Evolutionary conservation across 1,140 invertebrate species (phyloP).

Genomic region (Telenomus remus): DNA sequence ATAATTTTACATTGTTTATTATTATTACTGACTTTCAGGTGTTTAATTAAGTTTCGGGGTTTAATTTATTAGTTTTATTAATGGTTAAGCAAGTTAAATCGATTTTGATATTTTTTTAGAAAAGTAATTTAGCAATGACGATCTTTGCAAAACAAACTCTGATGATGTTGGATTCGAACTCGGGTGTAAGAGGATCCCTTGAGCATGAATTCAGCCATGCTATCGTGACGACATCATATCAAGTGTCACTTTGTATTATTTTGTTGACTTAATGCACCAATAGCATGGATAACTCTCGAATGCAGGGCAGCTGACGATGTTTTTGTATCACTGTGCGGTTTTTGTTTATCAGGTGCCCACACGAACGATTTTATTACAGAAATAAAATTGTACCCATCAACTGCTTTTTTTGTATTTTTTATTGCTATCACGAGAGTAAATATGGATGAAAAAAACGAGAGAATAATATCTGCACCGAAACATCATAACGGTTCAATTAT

Average conservation of each 20-base stretch:
- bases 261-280: slow-evolving; percentile 34
- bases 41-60: too few species aligned
- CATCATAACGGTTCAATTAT: too few species aligned
- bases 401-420: too few species aligned
- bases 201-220: slow-evolving; percentile 27
- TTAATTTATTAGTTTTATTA: too few species aligned
- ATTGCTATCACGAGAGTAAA: too few species aligned
- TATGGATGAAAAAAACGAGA: too few species aligned
- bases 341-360: background rate
- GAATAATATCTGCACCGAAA: background rate
- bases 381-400: too few species aligned
- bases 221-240: slow-evolving; percentile 29
- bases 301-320: slow-evolving; percentile 1
- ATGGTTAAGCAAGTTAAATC: too few species aligned
- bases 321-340: background rate
- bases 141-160: slow-evolving; percentile 12
- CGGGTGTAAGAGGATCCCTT: slow-evolving; percentile 33
- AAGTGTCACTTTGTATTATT: slow-evolving; percentile 37
- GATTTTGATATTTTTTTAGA: too few species aligned
- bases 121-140: slow-evolving; percentile 6
- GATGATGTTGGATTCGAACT: slow-evolving; percentile 30
- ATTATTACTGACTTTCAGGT: too few species aligned
- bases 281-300: slow-evolving; percentile 7
- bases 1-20: too few species aligned
- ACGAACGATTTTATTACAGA: too few species aligned